A percentile compares a stretch with the other conserved stretches of the same genome.
These are phyloP conservation scores for Periparus ater DNA, from an alignment of 2,797 vertebrate genomes.

Conservation along the genomic window DNA sequence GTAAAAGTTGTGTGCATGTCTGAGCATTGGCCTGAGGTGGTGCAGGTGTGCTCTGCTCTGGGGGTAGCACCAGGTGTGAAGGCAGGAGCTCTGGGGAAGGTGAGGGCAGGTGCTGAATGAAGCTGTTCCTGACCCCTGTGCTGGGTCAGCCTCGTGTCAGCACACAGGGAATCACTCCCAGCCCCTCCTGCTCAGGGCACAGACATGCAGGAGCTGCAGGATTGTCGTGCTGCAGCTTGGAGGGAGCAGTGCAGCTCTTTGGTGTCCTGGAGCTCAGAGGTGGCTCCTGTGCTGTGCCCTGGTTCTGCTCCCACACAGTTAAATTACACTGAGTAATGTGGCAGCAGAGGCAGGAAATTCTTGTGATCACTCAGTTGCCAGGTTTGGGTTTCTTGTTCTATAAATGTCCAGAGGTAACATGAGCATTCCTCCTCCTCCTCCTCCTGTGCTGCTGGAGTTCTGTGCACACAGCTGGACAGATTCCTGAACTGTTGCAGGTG, in stretches of 20 bases:
- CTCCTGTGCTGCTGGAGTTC: neutral
- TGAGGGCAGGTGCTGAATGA: neutral
- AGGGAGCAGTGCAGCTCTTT: neutral
- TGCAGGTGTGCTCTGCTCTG: neutral
- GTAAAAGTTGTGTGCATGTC: neutral
- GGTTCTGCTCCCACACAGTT: neutral
- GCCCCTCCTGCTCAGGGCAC: neutral
- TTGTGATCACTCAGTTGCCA: neutral
- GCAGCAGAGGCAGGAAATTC: neutral
- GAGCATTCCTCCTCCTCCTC: neutral
- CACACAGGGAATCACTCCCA: neutral
- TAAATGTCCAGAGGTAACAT: neutral
- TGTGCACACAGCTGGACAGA: neutral
- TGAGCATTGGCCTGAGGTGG: neutral
- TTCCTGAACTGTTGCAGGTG: neutral
- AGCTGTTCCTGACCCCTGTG: neutral
- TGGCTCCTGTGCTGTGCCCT: neutral
- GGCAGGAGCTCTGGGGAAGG: neutral
- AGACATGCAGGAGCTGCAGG: neutral
- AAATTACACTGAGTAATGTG: fast-evolving
- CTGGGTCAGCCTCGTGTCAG: neutral
- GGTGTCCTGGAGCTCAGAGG: neutral
- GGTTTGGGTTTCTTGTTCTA: neutral
- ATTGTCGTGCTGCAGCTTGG: neutral
- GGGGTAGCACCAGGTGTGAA: neutral